Base-by-base conservation (phyloP, 2,113 vertebrate genomes). In the Dicentrarchus labrax region DNA sequence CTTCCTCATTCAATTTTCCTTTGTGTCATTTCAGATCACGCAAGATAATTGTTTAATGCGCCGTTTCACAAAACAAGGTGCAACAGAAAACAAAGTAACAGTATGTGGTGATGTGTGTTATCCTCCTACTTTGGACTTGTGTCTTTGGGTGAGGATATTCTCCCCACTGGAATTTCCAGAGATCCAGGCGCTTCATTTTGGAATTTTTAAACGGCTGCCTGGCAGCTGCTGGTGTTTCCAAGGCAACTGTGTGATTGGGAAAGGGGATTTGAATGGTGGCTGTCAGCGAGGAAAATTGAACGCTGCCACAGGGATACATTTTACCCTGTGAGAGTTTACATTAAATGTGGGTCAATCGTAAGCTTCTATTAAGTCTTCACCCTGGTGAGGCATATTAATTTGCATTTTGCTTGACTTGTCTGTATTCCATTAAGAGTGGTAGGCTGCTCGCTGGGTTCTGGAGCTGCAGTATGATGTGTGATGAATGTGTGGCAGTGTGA, bases 321-420 rank as follows among this genome's bases (percentile, higher is more conserved):
- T 87, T 87, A 82, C 85, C 88, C 89, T 62, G 85, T 48, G 93
- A 93, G 89, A 92, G 89, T 93, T 91, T 83, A 78, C 48, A 57
- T 91, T 93, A 93, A 92, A 94, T 94, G 91, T 94, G 88, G 94
- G 93, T 92, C 92, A 93, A 83, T 93, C 91, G 90, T 90, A 91
- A 91, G 89, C 89, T 83, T 83, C 91, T 92, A 93, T 93, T 92
- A 93, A 93, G 89, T 88, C 90, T 85, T 91, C 91, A 86, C 90
- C 86, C 89, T 60, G 79, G 83, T 88, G 91, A 91, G 85, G 89
- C 85, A 67, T 84, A 85, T 86, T 91, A 68, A 93, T 94, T 93
- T 90, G 91, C 91, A 92, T 94, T 92, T 89, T 87, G 74, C 86
- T 90, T 67, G 86, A 83, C 84, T 86, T 83, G 78, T 76, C 82